Evolutionary conservation across 2,797 vertebrate species (phyloP).

Genomic region (Notolabrus celidotus): DNA sequence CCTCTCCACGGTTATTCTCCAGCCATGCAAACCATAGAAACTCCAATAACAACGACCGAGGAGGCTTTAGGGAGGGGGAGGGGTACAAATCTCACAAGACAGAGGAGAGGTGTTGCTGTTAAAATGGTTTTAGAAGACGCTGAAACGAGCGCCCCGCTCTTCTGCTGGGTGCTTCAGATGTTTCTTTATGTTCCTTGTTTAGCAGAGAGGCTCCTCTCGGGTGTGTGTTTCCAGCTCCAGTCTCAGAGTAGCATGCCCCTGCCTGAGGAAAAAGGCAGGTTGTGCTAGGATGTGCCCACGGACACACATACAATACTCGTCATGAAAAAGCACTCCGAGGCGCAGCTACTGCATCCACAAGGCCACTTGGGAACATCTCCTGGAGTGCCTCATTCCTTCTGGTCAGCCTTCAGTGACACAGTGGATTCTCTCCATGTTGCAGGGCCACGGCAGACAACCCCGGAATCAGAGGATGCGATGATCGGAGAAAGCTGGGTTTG

Average conservation of each 20-base stretch:
- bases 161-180: slow-evolving; percentile 54
- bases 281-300: slow-evolving; percentile 75
- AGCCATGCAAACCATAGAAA: slow-evolving; percentile 94
- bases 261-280: slow-evolving; percentile 76
- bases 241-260: slow-evolving; percentile 77
- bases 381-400: slow-evolving; percentile 83
- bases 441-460: slow-evolving; percentile 56
- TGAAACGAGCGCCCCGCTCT: slow-evolving; percentile 52
- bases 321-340: slow-evolving; percentile 75
- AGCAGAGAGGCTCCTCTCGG: slow-evolving; percentile 54
- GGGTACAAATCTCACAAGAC: slow-evolving; percentile 56
- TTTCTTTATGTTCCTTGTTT: slow-evolving; percentile 53
- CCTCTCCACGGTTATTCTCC: slow-evolving; percentile 99
- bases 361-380: slow-evolving; percentile 78
- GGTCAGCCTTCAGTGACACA: slow-evolving; percentile 82
- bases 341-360: slow-evolving; percentile 83
- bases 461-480: slow-evolving; percentile 21
- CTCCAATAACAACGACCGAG: slow-evolving; percentile 83
- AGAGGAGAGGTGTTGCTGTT: slow-evolving; percentile 69
- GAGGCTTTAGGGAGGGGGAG: slow-evolving; percentile 66
- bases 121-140: slow-evolving; percentile 66
- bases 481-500: slow-evolving; percentile 4
- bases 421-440: slow-evolving; percentile 84
- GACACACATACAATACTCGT: slow-evolving; percentile 67
- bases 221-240: slow-evolving; percentile 49